Evolutionary conservation across 2,888 invertebrate genomes (phyloP), one percentile per base, ranked within the genome.

Genomic region (Hypomecis atomaria): DNA sequence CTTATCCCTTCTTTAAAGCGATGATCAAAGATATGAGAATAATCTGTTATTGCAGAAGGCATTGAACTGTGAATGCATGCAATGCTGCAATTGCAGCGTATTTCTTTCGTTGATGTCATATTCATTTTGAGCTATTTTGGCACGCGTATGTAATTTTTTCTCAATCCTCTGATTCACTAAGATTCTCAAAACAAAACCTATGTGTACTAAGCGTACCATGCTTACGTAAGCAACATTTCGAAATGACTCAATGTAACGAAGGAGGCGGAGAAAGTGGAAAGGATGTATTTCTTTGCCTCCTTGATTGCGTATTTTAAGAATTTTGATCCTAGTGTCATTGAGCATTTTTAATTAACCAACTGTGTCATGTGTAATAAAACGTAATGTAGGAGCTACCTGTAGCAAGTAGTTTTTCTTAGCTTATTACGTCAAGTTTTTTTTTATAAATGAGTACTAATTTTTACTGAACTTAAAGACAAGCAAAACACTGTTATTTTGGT

Each of bases 91-190:
- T 10, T 55, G 54, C 44, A 54, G n/a, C n/a, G 36, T 34, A 33
- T 42, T 55, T 44, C 13, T 34, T 45, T 37, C 37, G 36, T 45
- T 44, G 55, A 38, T 33, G 45, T 38, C 47, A 47, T 23, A 38
- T 40, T 56, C 37, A 9, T 38, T 45, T 38, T 47, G 38, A 47
- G 23, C 47, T 23, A 3, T 47, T 6, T 56, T 56, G 56, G 45
- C 47, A 56, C 47, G 45, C 6, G 37, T n/a, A 6, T 6, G 47
- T n/a, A 45, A 38, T 56, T 56, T 48, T 48, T 34, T 34, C 42
- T 55, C 37, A 50, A 33, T 13, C 40, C 33, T 33, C 40, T 59
- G 55, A 56, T 56, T 55, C 54, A 55, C 54, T 36, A 55, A 37
- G 34, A 10, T 34, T 10, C 40, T 37, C 53, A 33, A 23, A 34